phyloP scores from a whole-genome alignment of 2,797 vertebrate species.

The Syngnathus acus region DNA sequence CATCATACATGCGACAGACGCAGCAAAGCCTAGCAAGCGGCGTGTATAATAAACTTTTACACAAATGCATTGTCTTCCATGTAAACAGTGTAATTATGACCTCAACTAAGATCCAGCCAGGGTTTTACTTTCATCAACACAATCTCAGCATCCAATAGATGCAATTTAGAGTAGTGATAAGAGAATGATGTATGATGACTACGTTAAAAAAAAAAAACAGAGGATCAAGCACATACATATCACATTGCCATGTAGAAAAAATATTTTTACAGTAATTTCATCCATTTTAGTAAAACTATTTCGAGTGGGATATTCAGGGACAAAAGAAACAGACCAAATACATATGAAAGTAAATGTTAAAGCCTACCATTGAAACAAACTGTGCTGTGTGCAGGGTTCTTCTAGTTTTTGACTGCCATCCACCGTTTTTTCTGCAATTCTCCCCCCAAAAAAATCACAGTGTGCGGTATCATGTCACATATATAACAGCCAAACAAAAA shows the following conservation, averaged over 20 bases:
- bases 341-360: too few species aligned
- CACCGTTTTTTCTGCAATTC: too few species aligned
- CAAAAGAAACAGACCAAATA: too few species aligned
- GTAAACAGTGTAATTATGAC: constrained; percentile 24
- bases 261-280: not conserved
- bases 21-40: constrained; percentile 33
- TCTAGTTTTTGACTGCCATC: too few species aligned
- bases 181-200: constrained; percentile 41
- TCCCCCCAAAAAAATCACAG: too few species aligned
- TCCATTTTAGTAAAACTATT: not conserved
- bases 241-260: constrained; percentile 20
- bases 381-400: too few species aligned
- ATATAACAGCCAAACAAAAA: too few species aligned
- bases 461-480: too few species aligned
- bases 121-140: constrained; percentile 19
- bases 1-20: constrained; percentile 72
- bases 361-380: too few species aligned
- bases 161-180: constrained; percentile 34
- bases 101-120: constrained; percentile 24
- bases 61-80: constrained; percentile 28
- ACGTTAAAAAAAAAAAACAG: constrained; percentile 32
- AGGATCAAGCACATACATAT: constrained; percentile 23
- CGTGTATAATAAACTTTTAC: constrained; percentile 45
- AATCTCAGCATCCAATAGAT: constrained; percentile 12
- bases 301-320: too few species aligned